Percentiles rank a stretch among this genome's conserved stretches.
Conservation (phyloP, 2,888 invertebrate species). For the Carterocephalus palaemon region DNA sequence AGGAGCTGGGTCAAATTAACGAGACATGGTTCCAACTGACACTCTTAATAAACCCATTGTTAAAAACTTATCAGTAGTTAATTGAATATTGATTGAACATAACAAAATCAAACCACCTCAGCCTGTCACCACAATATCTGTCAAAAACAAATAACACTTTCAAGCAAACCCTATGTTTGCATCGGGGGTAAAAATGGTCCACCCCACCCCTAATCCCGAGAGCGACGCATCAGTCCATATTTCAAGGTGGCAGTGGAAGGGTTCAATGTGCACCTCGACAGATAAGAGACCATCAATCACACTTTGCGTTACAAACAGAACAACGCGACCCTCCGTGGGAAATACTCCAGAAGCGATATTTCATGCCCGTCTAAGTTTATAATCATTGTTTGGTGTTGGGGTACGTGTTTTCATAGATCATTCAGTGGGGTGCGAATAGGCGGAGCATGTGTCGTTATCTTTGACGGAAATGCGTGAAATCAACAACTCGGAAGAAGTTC, state of each 20-base stretch:
- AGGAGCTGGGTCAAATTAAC: no score
- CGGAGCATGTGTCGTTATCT: conserved; percentile 16
- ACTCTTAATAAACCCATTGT: no score
- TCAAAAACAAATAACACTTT: no score
- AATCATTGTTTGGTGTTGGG: conserved; percentile 37
- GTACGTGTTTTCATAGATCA: conserved; percentile 30
- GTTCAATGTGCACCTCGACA: conserved; percentile 50
- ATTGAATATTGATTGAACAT: no score
- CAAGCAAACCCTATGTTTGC: no score
- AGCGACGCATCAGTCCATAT: conserved; percentile 61
- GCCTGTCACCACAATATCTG: no score
- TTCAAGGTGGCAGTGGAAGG: conserved; percentile 47
- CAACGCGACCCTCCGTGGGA: conserved; percentile 32
- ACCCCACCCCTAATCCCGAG: conserved; percentile 41
- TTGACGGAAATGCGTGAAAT: conserved; percentile 5
- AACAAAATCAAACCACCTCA: no score
- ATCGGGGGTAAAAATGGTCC: no score
- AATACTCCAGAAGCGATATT: conserved; percentile 40
- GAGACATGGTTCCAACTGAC: no score
- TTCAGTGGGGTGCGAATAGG: conserved; percentile 23
- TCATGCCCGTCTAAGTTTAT: conserved; percentile 49
- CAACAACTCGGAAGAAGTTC: neutral
- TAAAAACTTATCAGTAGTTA: no score
- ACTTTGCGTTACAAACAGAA: conserved; percentile 63
- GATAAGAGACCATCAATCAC: conserved; percentile 73